These are phyloP conservation scores for Arctia plantaginis DNA, from an alignment of 2,888 invertebrate genomes.

Conservation along the genomic window DNA sequence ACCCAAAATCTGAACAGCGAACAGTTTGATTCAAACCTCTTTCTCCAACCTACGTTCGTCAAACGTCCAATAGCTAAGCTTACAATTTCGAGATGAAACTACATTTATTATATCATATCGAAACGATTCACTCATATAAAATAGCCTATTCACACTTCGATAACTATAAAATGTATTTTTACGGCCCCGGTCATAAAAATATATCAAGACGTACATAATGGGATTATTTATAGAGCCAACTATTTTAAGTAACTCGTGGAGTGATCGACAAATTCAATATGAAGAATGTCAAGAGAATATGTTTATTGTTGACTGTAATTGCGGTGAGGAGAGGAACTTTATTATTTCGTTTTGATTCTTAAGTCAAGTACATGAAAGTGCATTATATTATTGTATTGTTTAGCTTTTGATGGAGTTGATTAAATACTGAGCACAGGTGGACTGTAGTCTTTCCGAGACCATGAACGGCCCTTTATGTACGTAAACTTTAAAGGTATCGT, in stretches of 20 bases:
- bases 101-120: neutral
- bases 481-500: too few species aligned
- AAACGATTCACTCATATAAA: slow-evolving; percentile 27
- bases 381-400: neutral
- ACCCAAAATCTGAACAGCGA: neutral
- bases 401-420: neutral
- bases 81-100: neutral
- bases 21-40: neutral
- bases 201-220: slow-evolving; percentile 49
- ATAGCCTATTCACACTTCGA: slow-evolving; percentile 53
- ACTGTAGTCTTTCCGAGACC: neutral
- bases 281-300: slow-evolving; percentile 51
- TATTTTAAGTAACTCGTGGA: slow-evolving; percentile 55
- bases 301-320: slow-evolving; percentile 52
- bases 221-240: slow-evolving; percentile 57
- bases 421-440: neutral
- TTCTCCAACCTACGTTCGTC: neutral
- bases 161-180: slow-evolving; percentile 68
- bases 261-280: slow-evolving; percentile 43
- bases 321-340: slow-evolving; percentile 62
- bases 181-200: slow-evolving; percentile 68
- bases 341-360: neutral
- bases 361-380: neutral
- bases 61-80: neutral
- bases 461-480: neutral